These are phyloP conservation scores for Montipora efflorescens DNA, from an alignment of 64 coral and sea anemone species.

Conservation along the genomic window DNA sequence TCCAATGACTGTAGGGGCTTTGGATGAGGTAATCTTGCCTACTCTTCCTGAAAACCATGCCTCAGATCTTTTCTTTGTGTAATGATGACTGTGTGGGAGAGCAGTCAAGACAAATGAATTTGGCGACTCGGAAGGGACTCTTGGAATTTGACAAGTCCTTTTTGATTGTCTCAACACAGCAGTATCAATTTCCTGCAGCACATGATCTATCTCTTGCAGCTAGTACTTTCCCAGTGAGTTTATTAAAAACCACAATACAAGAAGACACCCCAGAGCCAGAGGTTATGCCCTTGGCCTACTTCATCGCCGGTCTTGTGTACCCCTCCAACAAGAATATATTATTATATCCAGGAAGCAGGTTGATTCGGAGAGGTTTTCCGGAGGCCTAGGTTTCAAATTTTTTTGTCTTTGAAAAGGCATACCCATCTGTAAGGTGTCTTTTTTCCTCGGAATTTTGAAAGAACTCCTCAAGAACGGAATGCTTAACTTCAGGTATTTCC, in stretches of 20 bases:
- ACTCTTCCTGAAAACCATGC: slow-evolving; percentile 5
- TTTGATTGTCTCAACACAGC: slow-evolving; percentile 28
- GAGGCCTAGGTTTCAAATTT: slow-evolving; percentile 52
- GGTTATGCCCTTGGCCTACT: slow-evolving; percentile 54
- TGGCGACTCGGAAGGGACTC: no score
- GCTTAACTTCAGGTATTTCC: slow-evolving; percentile 27
- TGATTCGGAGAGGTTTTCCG: slow-evolving; percentile 45
- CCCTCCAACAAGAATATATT: slow-evolving; percentile 71
- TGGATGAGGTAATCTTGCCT: neutral
- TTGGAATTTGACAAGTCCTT: slow-evolving; percentile 3
- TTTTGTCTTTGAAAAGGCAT: slow-evolving; percentile 63
- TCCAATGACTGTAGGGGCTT: no score
- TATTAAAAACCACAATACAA: slow-evolving; percentile 55
- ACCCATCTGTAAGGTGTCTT: slow-evolving; percentile 37
- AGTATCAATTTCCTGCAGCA: slow-evolving; percentile 58
- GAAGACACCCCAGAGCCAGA: slow-evolving; percentile 38
- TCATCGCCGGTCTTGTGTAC: slow-evolving; percentile 74
- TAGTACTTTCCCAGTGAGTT: slow-evolving; percentile 60
- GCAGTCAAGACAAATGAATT: no score
- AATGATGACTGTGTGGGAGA: no score
- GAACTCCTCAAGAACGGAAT: slow-evolving; percentile 64
- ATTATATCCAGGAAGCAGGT: slow-evolving; percentile 39
- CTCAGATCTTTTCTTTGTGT: neutral
- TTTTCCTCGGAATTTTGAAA: slow-evolving; percentile 36
- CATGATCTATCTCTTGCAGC: slow-evolving; percentile 57